Evolutionary conservation across 2,888 invertebrate species (phyloP).

Genomic region (Clusia tigrina): DNA sequence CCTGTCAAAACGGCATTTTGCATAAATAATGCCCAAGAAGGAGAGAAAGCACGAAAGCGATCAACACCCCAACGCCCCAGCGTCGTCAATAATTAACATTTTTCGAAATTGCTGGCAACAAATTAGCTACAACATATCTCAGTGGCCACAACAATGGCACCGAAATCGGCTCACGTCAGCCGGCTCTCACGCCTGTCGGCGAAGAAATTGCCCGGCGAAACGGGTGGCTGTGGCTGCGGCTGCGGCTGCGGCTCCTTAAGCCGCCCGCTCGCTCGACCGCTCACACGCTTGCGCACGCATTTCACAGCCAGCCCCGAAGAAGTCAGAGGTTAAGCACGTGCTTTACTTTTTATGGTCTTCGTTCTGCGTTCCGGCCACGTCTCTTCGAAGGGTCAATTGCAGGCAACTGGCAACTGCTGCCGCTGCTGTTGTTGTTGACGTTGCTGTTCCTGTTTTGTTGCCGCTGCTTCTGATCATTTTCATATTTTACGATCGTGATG

Average conservation of each 20-base stretch:
- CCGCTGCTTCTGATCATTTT: conserved; percentile 7
- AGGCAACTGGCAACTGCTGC: conserved; percentile 15
- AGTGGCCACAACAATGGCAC: neutral
- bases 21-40: too few species aligned
- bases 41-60: too few species aligned
- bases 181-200: neutral
- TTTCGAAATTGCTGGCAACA: neutral
- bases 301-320: neutral
- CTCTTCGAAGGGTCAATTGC: neutral
- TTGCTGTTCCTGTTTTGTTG: conserved; percentile 26
- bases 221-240: neutral
- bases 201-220: neutral
- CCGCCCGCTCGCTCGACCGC: neutral
- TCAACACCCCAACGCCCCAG: too few species aligned
- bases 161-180: neutral
- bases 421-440: conserved; percentile 19
- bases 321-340: conserved; percentile 8
- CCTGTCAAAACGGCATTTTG: too few species aligned
- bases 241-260: too few species aligned
- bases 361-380: neutral
- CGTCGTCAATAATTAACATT: too few species aligned
- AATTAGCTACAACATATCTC: neutral
- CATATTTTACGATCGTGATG: conserved; percentile 26
- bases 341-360: conserved; percentile 1
- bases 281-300: neutral